Percentiles rank a stretch among this genome's conserved stretches.
phyloP scores from a whole-genome alignment of 2,113 vertebrate species.

The Equus quagga region DNA sequence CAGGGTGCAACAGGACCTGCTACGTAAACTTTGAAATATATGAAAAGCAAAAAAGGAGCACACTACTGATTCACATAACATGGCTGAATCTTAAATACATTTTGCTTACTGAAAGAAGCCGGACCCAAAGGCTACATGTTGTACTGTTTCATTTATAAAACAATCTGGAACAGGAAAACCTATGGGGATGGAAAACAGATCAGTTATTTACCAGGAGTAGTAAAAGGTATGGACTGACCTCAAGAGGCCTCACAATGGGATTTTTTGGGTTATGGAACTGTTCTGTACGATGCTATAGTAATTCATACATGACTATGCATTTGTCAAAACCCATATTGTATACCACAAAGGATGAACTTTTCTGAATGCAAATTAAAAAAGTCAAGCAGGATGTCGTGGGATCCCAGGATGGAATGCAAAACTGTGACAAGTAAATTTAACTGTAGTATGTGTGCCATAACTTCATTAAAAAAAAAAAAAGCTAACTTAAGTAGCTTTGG shows the following conservation, averaged over 20 bases:
- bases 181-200: background rate
- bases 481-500: background rate
- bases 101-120: background rate
- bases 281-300: background rate
- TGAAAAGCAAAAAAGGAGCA: background rate
- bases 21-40: background rate
- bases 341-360: background rate
- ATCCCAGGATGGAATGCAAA: background rate
- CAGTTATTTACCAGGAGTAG: background rate
- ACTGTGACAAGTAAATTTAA: background rate
- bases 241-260: background rate
- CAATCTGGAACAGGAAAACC: background rate
- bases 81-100: background rate
- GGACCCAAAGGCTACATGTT: background rate
- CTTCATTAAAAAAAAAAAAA: background rate
- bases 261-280: background rate
- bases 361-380: background rate
- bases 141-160: background rate
- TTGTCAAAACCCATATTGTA: background rate
- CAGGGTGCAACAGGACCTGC: background rate
- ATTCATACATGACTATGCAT: background rate
- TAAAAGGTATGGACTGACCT: background rate
- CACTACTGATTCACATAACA: background rate
- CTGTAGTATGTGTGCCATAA: background rate
- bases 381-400: background rate